Evolutionary conservation across 2,797 vertebrate species (phyloP), one percentile per base, ranked within the genome.

Genomic region (Notolepis coatsorum): DNA sequence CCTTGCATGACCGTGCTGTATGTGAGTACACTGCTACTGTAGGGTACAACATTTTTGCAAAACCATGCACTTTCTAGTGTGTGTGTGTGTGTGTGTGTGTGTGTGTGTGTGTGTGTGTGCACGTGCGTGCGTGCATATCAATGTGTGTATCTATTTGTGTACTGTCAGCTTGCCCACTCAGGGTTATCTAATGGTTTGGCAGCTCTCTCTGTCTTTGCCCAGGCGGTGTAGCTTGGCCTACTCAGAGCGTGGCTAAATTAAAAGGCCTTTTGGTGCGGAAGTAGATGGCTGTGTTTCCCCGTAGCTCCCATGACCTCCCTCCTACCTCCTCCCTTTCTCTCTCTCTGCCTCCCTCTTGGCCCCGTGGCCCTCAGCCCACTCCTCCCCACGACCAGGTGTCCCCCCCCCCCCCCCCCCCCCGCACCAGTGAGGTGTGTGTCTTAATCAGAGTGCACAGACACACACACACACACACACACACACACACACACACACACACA

Each of bases 211-310:
- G 50, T 65, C 61, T 65, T 73, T 63, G 74, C 72, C 73, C 77
- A 65, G 83, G 84, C 85, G 76, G 88, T 83, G 83, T 84, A 81
- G 68, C 63, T 81, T 58, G 61, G 63, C 77, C 78, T 82, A 75
- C 83, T 84, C 77, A 81, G 67, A 84, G 80, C 65, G 47, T 68
- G 76, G 82, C 84, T 86, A 90, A 92, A 91, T 91, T 88, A 89
- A 90, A 90, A 86, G 77, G 88, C 75, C 79, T 84, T 84, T 91
- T 84, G 81, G 83, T 86, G 70, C 87, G 85, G 89, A 91, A 88
- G 86, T 85, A 62, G 71, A 84, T 69, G 71, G 69, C 77, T 64
- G 80, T 77, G 82, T 80, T 73, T 78, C 75, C 56, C 76, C 60
- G 71, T 78, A 65, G 68, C 68, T 79, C 77, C 76, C 68, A 80